A percentile compares a stretch with the other conserved stretches of the same genome.
Evolutionary conservation across 2,888 invertebrate species (phyloP).

Genomic region (Xestia sexstrigata): DNA sequence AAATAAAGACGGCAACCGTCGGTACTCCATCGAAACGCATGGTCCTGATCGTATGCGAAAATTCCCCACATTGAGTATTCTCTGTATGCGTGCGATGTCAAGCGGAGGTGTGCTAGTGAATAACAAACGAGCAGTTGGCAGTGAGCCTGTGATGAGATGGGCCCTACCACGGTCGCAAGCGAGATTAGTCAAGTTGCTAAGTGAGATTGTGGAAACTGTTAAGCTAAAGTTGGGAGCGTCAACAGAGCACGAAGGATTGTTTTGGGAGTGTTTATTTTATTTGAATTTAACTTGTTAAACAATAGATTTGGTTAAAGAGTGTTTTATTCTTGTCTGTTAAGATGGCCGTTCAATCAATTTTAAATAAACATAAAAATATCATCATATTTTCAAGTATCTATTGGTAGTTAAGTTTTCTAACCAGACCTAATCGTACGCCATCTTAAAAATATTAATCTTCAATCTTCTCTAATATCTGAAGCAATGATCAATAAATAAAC

Average conservation of each 20-base stretch:
- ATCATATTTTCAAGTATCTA: neutral
- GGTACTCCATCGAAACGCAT: constrained; percentile 58
- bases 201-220: constrained; percentile 53
- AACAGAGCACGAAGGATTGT: constrained; percentile 19
- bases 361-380: too few species aligned
- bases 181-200: constrained; percentile 53
- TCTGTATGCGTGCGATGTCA: constrained; percentile 83
- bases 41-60: constrained; percentile 77
- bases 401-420: neutral
- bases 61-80: constrained; percentile 89
- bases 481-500: neutral
- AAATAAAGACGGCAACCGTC: constrained; percentile 67
- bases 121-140: constrained; percentile 87
- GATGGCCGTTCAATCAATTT: neutral
- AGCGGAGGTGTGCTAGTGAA: constrained; percentile 80
- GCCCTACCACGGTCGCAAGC: constrained; percentile 68
- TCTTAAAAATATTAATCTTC: neutral
- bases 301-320: constrained; percentile 7
- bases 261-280: constrained; percentile 25
- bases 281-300: constrained; percentile 11
- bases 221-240: constrained; percentile 33
- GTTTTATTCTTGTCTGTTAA: neutral
- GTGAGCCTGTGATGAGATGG: constrained; percentile 76
- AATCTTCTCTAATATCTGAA: neutral
- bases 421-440: neutral